A percentile compares a stretch with the other conserved stretches of the same genome.
phyloP scores from a whole-genome alignment of 2,113 vertebrate genomes.

The Pedionomus torquatus region DNA sequence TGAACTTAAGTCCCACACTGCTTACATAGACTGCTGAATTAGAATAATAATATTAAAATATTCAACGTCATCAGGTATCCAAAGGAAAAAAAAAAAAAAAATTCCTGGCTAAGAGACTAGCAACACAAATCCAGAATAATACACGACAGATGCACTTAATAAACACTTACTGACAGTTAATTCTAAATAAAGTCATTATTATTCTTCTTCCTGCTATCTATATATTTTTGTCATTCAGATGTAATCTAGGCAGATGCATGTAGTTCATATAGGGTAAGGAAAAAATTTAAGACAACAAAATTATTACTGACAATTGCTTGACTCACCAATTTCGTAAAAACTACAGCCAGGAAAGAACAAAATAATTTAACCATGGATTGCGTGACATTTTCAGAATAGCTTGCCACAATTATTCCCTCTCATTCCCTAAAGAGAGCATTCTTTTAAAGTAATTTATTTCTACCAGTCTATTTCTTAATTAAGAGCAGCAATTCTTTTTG shows the following conservation, averaged over 20 bases:
- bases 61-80: background rate
- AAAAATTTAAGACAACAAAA: background rate
- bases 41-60: background rate
- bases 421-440: background rate
- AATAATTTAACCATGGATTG: background rate
- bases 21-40: background rate
- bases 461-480: background rate
- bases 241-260: background rate
- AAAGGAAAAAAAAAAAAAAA: background rate
- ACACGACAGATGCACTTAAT: background rate
- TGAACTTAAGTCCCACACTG: background rate
- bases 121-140: slow-evolving; percentile 27
- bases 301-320: slow-evolving; percentile 21
- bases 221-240: slow-evolving; percentile 28
- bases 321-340: background rate
- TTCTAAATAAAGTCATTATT: slow-evolving; percentile 22
- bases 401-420: background rate
- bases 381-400: background rate
- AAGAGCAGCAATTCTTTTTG: background rate
- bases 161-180: background rate
- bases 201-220: background rate
- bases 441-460: slow-evolving; percentile 9
- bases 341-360: slow-evolving; percentile 15
- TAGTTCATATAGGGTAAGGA: background rate
- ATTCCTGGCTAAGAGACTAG: background rate